A percentile compares a stretch with the other conserved stretches of the same genome.
These are phyloP conservation scores for Epinotia nisella DNA, from an alignment of 2,888 invertebrate genomes.

Conservation along the genomic window DNA sequence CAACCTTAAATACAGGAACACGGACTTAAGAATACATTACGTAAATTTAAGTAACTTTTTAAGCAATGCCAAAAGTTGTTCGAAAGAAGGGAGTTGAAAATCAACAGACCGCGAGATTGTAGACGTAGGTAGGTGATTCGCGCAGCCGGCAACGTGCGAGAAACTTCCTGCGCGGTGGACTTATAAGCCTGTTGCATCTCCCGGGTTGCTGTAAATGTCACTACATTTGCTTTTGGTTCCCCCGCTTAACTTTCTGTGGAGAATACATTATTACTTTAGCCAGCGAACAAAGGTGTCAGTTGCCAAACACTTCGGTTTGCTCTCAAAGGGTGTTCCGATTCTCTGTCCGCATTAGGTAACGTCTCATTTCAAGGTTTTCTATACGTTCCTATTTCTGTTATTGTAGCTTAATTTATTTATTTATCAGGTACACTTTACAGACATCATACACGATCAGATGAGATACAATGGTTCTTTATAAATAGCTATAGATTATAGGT, in stretches of 20 bases:
- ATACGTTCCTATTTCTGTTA: background rate
- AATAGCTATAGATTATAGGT: too few relatives aligned
- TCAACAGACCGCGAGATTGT: conserved; percentile 26
- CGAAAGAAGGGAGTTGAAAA: conserved; percentile 21
- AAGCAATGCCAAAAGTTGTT: conserved; percentile 24
- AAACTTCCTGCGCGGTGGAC: conserved; percentile 29
- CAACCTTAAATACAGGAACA: background rate
- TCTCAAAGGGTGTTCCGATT: conserved; percentile 16
- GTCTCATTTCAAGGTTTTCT: conserved; percentile 13
- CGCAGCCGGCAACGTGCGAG: conserved; percentile 12
- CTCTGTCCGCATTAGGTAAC: conserved; percentile 20
- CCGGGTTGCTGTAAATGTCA: conserved; percentile 29
- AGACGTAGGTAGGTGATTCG: conserved; percentile 23
- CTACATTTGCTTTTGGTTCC: conserved; percentile 26
- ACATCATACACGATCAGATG: too few relatives aligned
- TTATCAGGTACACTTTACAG: too few relatives aligned
- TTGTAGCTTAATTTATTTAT: too few relatives aligned
- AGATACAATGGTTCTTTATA: too few relatives aligned
- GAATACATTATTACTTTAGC: conserved; percentile 39
- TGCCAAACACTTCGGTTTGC: conserved; percentile 17
- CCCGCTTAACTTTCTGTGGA: conserved; percentile 19
- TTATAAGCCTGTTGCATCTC: conserved; percentile 43
- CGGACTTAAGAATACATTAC: conserved; percentile 23
- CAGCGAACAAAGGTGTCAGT: conserved; percentile 27
- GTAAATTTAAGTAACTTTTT: conserved; percentile 26